Evolutionary conservation across 2,888 invertebrate species (phyloP), one percentile per base, ranked within the genome.

Genomic region (Harmothoe impar): DNA sequence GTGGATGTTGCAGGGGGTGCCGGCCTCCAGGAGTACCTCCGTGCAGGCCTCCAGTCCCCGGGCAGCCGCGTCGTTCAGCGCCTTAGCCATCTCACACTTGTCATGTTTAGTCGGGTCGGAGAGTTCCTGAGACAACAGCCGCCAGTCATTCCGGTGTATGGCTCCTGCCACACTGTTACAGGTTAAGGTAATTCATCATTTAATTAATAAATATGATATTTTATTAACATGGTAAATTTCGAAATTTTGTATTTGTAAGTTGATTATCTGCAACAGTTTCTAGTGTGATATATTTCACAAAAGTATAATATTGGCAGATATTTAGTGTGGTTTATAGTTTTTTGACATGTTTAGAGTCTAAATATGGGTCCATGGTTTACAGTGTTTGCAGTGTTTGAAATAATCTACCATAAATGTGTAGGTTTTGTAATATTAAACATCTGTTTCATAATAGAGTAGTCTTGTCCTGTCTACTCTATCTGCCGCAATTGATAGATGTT

Each of bases 51-150:
- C 86, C 5, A 15, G 29, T 3, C 91, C 91, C 25, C 52, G 68
- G n/a, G 89, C 89, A 25, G 91, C 89, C 3, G 91, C 91, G 10
- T 35, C 5, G 23, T 25, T 29, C 29, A 91, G 52, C 7, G 86
- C 91, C 43, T 31, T 78, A 23, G 91, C 68, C 29, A 91, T 85
- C 52, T 91, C 91, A 15, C 89, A 89, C 31, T 86, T 62, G n/a
- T 56, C 90, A 85, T 86, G 89, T 15, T 29, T 51, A 5, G 20
- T 1, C 7, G 56, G 23, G n/a, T 88, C 56, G 5, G 20, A 10
- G 33, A 91, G 77, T 0, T 78, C 15, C 35, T 25, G 0, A 17
- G 10, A 10, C 0, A 91, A 56, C 10, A 23, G 29, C 3, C 68
- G 51, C 15, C 52, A 43, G 88, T 91, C 91, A n/a, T 68, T 90